phyloP scores from a whole-genome alignment of 2,113 vertebrate species.

The Pseudopodoces humilis region DNA sequence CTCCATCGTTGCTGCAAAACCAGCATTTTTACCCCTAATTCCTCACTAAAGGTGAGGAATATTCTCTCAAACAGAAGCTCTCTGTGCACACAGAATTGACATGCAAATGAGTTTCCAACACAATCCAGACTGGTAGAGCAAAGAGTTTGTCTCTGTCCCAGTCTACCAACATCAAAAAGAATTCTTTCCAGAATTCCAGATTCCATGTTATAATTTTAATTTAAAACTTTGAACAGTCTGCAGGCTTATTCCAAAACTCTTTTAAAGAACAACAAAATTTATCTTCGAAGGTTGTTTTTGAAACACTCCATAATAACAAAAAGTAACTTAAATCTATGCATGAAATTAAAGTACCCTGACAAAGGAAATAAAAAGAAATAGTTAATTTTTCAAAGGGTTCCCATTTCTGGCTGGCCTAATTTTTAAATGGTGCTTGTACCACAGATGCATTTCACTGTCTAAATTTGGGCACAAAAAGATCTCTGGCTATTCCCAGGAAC shows the following conservation, averaged over 20 bases:
- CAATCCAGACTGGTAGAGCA: background rate
- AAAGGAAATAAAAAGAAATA: background rate
- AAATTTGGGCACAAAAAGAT: background rate
- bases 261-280: background rate
- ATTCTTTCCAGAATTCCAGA: no score
- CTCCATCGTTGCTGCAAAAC: background rate
- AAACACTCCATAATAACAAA: background rate
- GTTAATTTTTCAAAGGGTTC: background rate
- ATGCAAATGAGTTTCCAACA: background rate
- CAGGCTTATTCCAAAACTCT: background rate
- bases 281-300: background rate
- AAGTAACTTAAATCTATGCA: background rate
- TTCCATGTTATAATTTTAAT: background rate
- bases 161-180: background rate
- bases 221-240: background rate
- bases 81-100: background rate
- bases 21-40: background rate
- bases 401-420: background rate
- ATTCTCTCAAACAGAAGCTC: background rate
- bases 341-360: background rate
- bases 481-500: background rate
- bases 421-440: background rate
- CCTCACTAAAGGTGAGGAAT: background rate
- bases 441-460: background rate
- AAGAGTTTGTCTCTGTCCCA: background rate